Evolutionary conservation across 2,113 vertebrate genomes (phyloP), one percentile per base, ranked within the genome.

Genomic region (Lasiurus borealis): DNA sequence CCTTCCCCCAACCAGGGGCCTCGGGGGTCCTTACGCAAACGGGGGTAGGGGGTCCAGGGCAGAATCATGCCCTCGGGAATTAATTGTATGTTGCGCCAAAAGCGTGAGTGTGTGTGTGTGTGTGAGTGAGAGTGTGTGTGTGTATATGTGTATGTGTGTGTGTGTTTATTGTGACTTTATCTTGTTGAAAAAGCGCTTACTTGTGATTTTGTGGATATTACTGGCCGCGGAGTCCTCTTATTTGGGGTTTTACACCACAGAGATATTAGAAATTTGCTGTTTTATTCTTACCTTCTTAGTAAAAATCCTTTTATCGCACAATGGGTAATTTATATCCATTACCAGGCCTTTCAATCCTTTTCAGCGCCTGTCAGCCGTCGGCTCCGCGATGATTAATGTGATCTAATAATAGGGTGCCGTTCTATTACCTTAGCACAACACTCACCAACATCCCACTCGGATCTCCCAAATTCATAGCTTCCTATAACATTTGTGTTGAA

Each of bases 291-390:
- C 99, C 99, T 99, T 99, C 99, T 99, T 99, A 99, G 99, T 99
- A 99, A 99, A 99, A 99, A 99, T 99, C 99, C 99, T 99, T 99
- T 99, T 99, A 99, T 99, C 99, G 99, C 99, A 99, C 99, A 99
- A 99, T 99, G 99, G 99, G 99, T 99, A 99, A 99, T 99, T 99
- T 99, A 99, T 99, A 99, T 99, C 99, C 99, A 99, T 99, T 99
- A 99, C 99, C 99, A 99, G 99, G 99, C 99, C 99, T 99, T 99
- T 99, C 99, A 99, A 99, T 99, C 99, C 99, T 99, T 99, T 99
- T 99, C 99, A 99, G 99, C 98, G 98, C 98, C 99, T 99, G 99
- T 99, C 99, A 99, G 98, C 99, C 99, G 99, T 99, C 99, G 99
- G 99, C 99, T 99, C 99, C 99, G 99, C 99, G 98, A 99, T 99